Conservation (phyloP, 2,888 invertebrate genomes). For the Eupithecia inturbata region DNA sequence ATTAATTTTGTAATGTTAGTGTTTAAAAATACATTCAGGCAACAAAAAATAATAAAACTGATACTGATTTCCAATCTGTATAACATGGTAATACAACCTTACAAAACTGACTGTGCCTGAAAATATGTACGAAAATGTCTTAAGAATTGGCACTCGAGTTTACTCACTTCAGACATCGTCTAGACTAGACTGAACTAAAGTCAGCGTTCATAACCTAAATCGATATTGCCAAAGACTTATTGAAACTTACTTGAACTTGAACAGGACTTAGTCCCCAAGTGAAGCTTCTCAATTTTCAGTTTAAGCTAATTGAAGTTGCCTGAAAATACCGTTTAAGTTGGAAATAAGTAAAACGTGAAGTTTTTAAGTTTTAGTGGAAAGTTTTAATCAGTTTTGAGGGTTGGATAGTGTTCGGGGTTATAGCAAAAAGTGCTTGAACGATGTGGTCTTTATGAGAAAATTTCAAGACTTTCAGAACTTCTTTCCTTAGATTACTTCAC, state of each 20-base stretch:
- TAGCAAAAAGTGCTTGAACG: slow-evolving; percentile 15
- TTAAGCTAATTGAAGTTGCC: slow-evolving; percentile 39
- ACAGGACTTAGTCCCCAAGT: slow-evolving; percentile 34
- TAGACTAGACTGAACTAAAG: slow-evolving; percentile 45
- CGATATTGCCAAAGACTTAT: slow-evolving; percentile 39
- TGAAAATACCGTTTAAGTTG: slow-evolving; percentile 33
- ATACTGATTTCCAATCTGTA: neutral
- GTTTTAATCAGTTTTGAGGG: slow-evolving; percentile 29
- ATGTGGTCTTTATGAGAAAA: slow-evolving; percentile 9
- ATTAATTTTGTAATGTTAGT: neutral
- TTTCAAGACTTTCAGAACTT: slow-evolving; percentile 9
- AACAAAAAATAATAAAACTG: neutral
- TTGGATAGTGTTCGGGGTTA: slow-evolving; percentile 32
- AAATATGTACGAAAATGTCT: slow-evolving; percentile 16
- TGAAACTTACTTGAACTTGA: slow-evolving; percentile 39
- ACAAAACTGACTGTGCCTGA: neutral
- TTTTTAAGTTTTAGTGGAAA: slow-evolving; percentile 51
- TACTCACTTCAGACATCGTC: slow-evolving; percentile 33
- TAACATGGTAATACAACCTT: neutral
- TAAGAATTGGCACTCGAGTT: slow-evolving; percentile 17
- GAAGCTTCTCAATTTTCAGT: slow-evolving; percentile 38
- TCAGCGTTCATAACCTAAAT: slow-evolving; percentile 37
- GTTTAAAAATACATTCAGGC: neutral
- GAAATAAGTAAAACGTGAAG: slow-evolving; percentile 30
- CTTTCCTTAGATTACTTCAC: neutral